Percentiles rank a stretch among this genome's conserved stretches.
phyloP scores from a whole-genome alignment of 2,113 vertebrate genomes.

The Tylochromis polylepis region DNA sequence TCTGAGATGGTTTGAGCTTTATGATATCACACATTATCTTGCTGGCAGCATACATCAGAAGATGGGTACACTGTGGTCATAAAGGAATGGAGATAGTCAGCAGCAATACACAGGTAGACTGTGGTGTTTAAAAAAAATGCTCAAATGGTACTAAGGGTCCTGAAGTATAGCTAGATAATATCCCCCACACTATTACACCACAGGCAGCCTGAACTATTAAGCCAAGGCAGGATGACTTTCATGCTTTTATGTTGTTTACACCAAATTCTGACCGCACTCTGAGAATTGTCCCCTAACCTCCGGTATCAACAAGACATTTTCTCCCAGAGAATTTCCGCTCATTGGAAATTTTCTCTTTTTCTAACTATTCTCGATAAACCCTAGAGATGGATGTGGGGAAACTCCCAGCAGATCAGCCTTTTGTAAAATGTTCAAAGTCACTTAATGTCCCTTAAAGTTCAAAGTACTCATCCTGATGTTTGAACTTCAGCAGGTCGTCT shows the following conservation, averaged over 20 bases:
- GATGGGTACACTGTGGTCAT: neutral
- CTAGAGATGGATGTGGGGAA: neutral
- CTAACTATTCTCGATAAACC: neutral
- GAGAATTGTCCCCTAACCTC: neutral
- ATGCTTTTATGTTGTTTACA: neutral
- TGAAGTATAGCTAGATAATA: neutral
- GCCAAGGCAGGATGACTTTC: neutral
- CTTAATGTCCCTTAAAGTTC: neutral
- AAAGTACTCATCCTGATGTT: neutral
- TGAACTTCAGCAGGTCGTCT: neutral
- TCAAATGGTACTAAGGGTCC: neutral
- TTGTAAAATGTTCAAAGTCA: neutral
- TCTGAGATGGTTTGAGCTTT: neutral
- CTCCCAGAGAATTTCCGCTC: neutral
- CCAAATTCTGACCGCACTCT: neutral
- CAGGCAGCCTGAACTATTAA: neutral
- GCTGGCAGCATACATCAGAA: neutral
- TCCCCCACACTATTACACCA: neutral
- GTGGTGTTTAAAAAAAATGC: neutral
- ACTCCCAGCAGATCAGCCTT: neutral
- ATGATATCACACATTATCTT: neutral
- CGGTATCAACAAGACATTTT: neutral
- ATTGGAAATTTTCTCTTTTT: neutral
- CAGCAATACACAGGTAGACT: neutral
- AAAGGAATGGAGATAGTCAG: neutral